phyloP scores from a whole-genome alignment of 2,888 invertebrate genomes.

The Drosophila crucigera region DNA sequence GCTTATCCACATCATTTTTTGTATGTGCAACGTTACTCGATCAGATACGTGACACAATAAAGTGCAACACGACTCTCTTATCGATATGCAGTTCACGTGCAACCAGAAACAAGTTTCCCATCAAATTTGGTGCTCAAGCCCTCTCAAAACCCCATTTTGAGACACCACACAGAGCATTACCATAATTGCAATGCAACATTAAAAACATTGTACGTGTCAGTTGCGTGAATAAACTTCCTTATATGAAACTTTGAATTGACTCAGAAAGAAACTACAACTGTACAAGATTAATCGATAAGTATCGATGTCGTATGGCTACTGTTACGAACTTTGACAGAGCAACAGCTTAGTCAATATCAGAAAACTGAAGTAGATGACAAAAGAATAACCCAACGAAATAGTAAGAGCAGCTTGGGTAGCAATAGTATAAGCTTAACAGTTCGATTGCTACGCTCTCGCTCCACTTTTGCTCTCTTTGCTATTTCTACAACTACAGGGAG shows the following conservation, averaged over 20 bases:
- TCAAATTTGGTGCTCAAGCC: constrained; percentile 34
- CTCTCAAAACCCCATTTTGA: constrained; percentile 36
- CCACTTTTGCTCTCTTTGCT: not conserved
- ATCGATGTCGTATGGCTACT: not conserved
- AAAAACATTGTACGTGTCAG: constrained; percentile 35
- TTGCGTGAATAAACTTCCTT: constrained; percentile 9
- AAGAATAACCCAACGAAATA: not conserved
- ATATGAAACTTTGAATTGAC: not conserved
- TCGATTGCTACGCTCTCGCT: not conserved
- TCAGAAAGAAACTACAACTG: not conserved
- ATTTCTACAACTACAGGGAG: not conserved
- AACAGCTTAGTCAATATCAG: not conserved
- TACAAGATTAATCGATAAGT: not conserved
- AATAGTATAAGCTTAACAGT: not conserved
- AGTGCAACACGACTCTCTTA: constrained; percentile 48
- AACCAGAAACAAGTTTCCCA: constrained; percentile 50
- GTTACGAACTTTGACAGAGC: not conserved
- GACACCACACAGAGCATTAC: constrained; percentile 17
- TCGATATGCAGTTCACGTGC: constrained; percentile 69
- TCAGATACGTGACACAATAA: constrained; percentile 56
- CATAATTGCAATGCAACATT: constrained; percentile 24
- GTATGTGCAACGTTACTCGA: constrained; percentile 38
- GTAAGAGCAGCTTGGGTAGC: not conserved
- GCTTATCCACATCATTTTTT: constrained; percentile 26
- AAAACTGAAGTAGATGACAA: not conserved